phyloP scores from a whole-genome alignment of 2,113 vertebrate species.

The Haplochromis vanheusdeni region DNA sequence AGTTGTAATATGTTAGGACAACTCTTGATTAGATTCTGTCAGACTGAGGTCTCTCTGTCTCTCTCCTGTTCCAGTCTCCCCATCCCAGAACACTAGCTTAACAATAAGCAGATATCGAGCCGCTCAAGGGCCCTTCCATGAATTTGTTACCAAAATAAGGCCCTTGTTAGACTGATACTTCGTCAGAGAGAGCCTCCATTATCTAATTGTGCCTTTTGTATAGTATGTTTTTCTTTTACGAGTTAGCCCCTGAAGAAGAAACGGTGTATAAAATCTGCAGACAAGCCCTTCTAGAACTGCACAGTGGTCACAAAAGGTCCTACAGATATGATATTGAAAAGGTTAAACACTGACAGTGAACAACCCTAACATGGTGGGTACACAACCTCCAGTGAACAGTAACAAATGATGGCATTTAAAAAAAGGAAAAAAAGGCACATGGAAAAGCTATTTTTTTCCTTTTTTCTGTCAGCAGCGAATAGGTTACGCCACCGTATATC shows the following conservation, averaged over 20 bases:
- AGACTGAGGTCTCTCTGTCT: slow-evolving; percentile 36
- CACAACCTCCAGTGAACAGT: slow-evolving; percentile 51
- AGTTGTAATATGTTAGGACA: slow-evolving; percentile 62
- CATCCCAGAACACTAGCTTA: slow-evolving; percentile 11
- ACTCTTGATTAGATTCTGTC: slow-evolving; percentile 66
- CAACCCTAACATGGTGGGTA: slow-evolving; percentile 57
- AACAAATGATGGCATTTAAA: slow-evolving; percentile 60
- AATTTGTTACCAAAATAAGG: slow-evolving; percentile 38
- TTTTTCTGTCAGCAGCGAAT: slow-evolving; percentile 11
- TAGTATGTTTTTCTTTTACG: not conserved
- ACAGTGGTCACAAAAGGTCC: slow-evolving; percentile 53
- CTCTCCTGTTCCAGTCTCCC: slow-evolving; percentile 26
- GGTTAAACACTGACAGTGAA: slow-evolving; percentile 67
- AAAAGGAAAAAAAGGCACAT: not conserved
- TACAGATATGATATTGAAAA: slow-evolving; percentile 62
- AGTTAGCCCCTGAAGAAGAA: not conserved
- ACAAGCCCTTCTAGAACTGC: slow-evolving; percentile 20
- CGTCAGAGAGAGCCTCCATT: not conserved
- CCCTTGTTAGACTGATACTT: not conserved
- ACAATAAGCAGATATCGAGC: slow-evolving; percentile 21
- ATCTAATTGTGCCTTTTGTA: slow-evolving; percentile 4
- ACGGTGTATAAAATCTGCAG: slow-evolving; percentile 6
- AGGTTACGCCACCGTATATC: not conserved
- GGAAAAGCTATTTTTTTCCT: not conserved
- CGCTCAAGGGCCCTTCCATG: not conserved